Conservation (phyloP, 2,797 vertebrate species). For the Perodicticus potto region DNA sequence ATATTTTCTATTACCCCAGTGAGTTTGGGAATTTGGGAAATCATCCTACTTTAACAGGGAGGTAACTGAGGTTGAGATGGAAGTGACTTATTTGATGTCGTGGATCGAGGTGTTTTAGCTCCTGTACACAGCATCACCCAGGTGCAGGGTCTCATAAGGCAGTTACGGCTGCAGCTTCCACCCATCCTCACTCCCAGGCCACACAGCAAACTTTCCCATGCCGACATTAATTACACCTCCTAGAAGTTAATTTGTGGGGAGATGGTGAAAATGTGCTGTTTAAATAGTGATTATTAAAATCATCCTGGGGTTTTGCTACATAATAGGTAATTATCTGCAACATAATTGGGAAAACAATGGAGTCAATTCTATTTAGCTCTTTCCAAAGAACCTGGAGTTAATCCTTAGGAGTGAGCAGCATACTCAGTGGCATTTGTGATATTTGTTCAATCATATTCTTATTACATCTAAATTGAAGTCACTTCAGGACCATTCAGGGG, state of each 20-base stretch:
- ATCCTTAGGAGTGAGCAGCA: background rate
- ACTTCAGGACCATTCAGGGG: background rate
- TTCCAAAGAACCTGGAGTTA: slow-evolving; percentile 54
- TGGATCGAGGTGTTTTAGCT: background rate
- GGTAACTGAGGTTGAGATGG: background rate
- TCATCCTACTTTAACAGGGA: background rate
- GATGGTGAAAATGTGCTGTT: slow-evolving; percentile 81
- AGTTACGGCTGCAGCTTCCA: rapidly evolving
- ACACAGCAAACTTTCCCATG: background rate
- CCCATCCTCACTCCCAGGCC: background rate
- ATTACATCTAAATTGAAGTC: slow-evolving; percentile 66
- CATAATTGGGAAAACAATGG: slow-evolving; percentile 78
- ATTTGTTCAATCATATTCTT: slow-evolving; percentile 76
- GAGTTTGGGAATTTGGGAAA: background rate
- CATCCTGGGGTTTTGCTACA: slow-evolving; percentile 75
- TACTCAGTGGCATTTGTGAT: background rate
- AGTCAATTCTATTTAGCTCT: slow-evolving; percentile 67
- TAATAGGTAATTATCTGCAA: slow-evolving; percentile 84
- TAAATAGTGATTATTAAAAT: slow-evolving; percentile 83
- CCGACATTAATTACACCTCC: slow-evolving; percentile 66
- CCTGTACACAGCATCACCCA: background rate
- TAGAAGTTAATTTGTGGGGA: slow-evolving; percentile 85
- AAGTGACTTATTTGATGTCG: background rate
- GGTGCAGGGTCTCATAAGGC: rapidly evolving
- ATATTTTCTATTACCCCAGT: too few relatives aligned